Conservation (phyloP, 2,797 vertebrate species). For the Thalassophryne amazonica region DNA sequence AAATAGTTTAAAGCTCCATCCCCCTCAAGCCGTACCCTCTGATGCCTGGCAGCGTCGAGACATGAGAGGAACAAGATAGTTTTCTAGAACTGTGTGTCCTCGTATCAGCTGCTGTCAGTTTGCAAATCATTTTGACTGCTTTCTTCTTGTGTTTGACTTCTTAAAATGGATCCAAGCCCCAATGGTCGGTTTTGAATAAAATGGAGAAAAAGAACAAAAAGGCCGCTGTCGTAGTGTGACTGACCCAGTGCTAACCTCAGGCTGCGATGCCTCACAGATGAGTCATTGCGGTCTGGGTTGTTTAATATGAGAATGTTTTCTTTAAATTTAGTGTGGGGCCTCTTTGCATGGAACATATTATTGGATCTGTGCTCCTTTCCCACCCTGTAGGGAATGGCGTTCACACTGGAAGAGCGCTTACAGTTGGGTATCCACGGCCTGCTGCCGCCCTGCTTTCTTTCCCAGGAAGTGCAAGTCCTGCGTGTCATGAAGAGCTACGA, state of each 20-base stretch:
- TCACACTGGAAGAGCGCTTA: slow-evolving; percentile 91
- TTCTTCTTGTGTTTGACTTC: background rate
- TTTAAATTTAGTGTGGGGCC: background rate
- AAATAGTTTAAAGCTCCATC: slow-evolving; percentile 68
- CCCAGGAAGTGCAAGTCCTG: slow-evolving; percentile 93
- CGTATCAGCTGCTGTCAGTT: background rate
- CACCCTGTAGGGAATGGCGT: slow-evolving; percentile 90
- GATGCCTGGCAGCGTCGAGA: slow-evolving; percentile 3
- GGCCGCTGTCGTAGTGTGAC: background rate
- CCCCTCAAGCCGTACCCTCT: slow-evolving; percentile 5
- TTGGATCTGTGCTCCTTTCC: slow-evolving; percentile 19
- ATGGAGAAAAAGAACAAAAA: background rate
- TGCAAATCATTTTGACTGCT: background rate
- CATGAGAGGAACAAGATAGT: background rate
- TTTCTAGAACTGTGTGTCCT: background rate
- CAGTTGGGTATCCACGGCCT: slow-evolving; percentile 97
- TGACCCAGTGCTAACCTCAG: slow-evolving; percentile 25
- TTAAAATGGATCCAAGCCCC: background rate
- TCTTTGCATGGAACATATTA: background rate
- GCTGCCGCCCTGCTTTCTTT: slow-evolving; percentile 95
- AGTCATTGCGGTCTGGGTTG: slow-evolving; percentile 33
- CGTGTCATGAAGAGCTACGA: slow-evolving; percentile 95
- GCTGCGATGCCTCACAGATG: slow-evolving; percentile 32
- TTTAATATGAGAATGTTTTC: background rate
- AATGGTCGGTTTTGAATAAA: background rate